Base-by-base conservation (phyloP, 1,140 invertebrate species). In the Philaenus spumarius region DNA sequence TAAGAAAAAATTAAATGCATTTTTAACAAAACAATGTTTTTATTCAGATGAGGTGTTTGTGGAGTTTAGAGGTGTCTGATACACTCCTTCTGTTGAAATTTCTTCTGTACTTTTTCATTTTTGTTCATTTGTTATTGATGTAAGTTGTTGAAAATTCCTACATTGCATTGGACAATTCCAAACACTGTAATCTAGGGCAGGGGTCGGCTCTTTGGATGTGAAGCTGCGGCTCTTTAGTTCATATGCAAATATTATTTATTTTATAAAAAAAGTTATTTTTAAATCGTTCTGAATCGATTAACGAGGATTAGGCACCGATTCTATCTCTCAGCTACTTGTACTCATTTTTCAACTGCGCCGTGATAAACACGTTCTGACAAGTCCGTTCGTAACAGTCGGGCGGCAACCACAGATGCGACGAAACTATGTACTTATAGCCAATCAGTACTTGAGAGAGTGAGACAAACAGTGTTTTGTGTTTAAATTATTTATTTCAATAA, bases 251-350 rank as follows among this genome's bases (percentile, higher is more conserved):
- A 40, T 40, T 40, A 40, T 40, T 40, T 40, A 40, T 40, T 40
- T 40, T 40, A n/a, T 40, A 2, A 40, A 40, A 40, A 40, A 40
- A 40, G 14, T 6, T 4, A 40, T 40, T 40, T 40, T 5, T 5
- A 40, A 40, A 40, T 40, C 39, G 12, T 40, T 40, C 39, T 40
- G 39, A 40, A 40, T 40, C 39, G 39, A 40, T 40, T 40, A 40
- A 40, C 39, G 39, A 40, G 14, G 39, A 40, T 40, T 40, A 40
- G 39, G 39, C 39, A 40, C 39, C 39, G 39, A 5, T n/a, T 40
- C 39, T 40, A 40, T 40, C 39, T 40, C 39, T 40, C 17, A n/a
- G 39, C 39, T 14, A 40, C 39, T 40, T 40, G 39, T 40, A 40
- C 39, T 5, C 39, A 3, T 14, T 14, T 40, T 14, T 14, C 39